These are phyloP conservation scores for Leuctra nigra DNA, from an alignment of 2,888 invertebrate species.

Conservation along the genomic window DNA sequence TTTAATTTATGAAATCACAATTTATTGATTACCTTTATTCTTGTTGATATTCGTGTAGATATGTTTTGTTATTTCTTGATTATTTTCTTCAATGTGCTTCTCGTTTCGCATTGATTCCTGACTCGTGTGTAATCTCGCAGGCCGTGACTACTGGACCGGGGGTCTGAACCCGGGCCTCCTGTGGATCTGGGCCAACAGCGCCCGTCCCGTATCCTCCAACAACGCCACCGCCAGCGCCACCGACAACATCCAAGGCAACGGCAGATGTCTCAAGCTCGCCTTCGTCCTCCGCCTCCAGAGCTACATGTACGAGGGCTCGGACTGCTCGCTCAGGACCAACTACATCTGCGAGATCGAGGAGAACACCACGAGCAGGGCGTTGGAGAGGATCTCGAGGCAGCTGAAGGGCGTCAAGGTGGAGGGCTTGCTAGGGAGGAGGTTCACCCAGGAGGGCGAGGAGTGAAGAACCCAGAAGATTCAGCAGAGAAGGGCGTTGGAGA, in stretches of 20 bases:
- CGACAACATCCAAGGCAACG: slow-evolving; percentile 45
- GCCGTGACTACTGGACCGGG: slow-evolving; percentile 74
- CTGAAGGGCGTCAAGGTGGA: background rate
- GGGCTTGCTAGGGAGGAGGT: background rate
- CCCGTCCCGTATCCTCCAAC: slow-evolving; percentile 53
- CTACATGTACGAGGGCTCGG: slow-evolving; percentile 64
- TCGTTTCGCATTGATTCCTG: no score
- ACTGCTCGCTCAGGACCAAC: slow-evolving; percentile 60
- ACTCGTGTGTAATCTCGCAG: no score
- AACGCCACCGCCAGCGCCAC: slow-evolving; percentile 16
- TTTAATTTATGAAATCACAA: no score
- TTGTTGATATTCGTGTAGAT: no score
- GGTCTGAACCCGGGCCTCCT: slow-evolving; percentile 77
- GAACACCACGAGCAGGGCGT: slow-evolving; percentile 21
- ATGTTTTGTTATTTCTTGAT: no score
- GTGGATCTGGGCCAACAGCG: slow-evolving; percentile 84
- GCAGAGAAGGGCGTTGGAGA: no score
- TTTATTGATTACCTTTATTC: no score
- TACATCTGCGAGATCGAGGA: slow-evolving; percentile 62
- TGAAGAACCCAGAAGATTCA: no score
- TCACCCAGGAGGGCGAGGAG: no score
- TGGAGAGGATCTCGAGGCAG: slow-evolving; percentile 18
- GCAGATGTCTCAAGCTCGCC: slow-evolving; percentile 63
- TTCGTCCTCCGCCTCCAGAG: slow-evolving; percentile 53
- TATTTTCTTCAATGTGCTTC: no score